Conservation (phyloP, 2,888 invertebrate genomes). For the Scaptodrosophila latifasciaeformis region DNA sequence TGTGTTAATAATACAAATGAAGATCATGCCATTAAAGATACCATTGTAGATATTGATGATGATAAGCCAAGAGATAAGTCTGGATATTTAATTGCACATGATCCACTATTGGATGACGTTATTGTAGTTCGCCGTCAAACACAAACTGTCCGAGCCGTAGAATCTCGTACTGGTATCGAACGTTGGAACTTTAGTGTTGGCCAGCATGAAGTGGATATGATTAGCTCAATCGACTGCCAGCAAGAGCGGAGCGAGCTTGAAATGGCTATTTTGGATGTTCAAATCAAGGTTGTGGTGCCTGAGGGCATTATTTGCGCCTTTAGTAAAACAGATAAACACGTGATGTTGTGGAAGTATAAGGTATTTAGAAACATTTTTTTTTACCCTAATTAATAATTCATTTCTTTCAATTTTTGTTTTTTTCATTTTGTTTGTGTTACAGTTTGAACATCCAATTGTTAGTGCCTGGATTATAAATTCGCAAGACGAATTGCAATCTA, state of each 20-base stretch:
- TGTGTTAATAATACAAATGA: slow-evolving; percentile 83
- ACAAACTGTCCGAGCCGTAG: slow-evolving; percentile 92
- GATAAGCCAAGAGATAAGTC: slow-evolving; percentile 38
- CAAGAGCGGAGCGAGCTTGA: slow-evolving; percentile 64
- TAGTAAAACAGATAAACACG: slow-evolving; percentile 77
- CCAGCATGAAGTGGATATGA: slow-evolving; percentile 85
- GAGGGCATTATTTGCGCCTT: slow-evolving; percentile 84
- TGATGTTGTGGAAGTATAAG: slow-evolving; percentile 85
- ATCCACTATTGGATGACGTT: slow-evolving; percentile 76
- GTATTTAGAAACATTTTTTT: slow-evolving; percentile 73
- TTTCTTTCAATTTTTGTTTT: not conserved
- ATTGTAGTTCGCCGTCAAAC: slow-evolving; percentile 88
- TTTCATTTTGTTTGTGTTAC: slow-evolving; percentile 19
- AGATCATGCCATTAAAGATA: slow-evolving; percentile 33
- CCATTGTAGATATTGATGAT: slow-evolving; percentile 24
- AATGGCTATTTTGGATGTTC: slow-evolving; percentile 75
- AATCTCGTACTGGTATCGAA: slow-evolving; percentile 89
- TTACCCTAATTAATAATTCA: not conserved
- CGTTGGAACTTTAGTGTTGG: slow-evolving; percentile 98
- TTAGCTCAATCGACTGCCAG: slow-evolving; percentile 77
- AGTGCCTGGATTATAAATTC: slow-evolving; percentile 87
- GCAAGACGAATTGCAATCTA: slow-evolving; percentile 79
- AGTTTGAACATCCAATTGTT: slow-evolving; percentile 90
- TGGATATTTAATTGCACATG: slow-evolving; percentile 56
- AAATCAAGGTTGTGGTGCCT: slow-evolving; percentile 81